Base-by-base conservation (phyloP, 2,113 vertebrate genomes). In the Epinephelus lanceolatus region DNA sequence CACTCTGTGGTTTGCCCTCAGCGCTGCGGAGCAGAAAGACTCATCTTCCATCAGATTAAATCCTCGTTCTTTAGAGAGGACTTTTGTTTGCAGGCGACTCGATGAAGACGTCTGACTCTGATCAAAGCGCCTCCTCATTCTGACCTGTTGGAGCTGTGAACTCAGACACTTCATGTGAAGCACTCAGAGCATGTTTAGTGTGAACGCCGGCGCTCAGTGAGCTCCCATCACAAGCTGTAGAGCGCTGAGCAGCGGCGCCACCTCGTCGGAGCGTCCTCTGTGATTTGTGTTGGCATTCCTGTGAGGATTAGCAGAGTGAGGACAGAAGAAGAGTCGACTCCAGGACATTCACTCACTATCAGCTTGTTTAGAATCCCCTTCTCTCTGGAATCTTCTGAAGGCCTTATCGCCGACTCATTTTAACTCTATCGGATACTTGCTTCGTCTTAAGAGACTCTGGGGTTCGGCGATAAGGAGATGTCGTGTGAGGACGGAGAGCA, bases 301-400 rank as follows among this genome's bases (percentile, higher is more conserved):
- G 30, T 40, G 53, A 69, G 69, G 89, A 89, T 90, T 90, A 88
- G 59, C 5, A 18, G 5, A 13, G 66, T 27, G 52, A 66, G 40
- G 15, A 57, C 15, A 33, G 30, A 71, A 62, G 62, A 10, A 30
- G 62, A 69, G 11, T 40, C 70, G 25, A 56, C 30, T 62, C 3
- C 19, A 5, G 45, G 66, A 77, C 23, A 14, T 25, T 10, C 6
- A 1, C 21, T 72, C 33, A 15, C 57, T 37, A 55, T 77, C 70
- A 55, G 47, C 59, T 47, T 65, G 68, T 83, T 62, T 61, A 21
- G 63, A 67, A 33, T 47, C 30, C 21, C 42, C 37, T 73, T 37
- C 19, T 21, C 60, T 53, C 23, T 66, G 59, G 53, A 81, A 76
- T 78, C 79, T 23, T 60, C 55, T 67, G 18, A 49, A 53, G 27